These are phyloP conservation scores for Chelonoidis abingdonii DNA, from an alignment of 2,113 vertebrate genomes.

Conservation along the genomic window DNA sequence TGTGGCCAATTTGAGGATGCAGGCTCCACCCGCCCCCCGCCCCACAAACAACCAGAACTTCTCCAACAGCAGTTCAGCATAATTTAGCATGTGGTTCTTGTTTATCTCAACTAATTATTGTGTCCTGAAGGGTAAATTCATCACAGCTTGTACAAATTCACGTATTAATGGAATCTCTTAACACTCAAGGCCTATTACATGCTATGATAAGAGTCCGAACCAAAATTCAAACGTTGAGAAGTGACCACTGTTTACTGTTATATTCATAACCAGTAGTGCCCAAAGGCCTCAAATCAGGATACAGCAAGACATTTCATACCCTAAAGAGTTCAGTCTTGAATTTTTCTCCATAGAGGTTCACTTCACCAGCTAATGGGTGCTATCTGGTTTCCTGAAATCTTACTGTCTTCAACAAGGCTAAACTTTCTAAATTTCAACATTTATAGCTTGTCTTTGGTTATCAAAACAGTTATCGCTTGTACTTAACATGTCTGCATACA, in stretches of 20 bases:
- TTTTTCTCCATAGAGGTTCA: neutral
- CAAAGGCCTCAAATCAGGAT: neutral
- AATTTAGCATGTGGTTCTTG: neutral
- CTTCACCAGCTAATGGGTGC: neutral
- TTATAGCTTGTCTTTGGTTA: neutral
- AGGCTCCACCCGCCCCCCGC: too few species aligned
- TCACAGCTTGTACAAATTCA: neutral
- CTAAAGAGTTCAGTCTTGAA: neutral
- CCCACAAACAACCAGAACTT: neutral
- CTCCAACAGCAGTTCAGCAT: neutral
- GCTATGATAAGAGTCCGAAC: neutral
- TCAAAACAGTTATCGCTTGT: neutral
- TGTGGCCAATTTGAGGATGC: neutral
- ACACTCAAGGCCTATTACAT: neutral
- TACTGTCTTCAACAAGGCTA: too few species aligned
- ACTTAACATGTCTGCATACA: neutral
- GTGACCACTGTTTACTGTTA: neutral
- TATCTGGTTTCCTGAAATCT: too few species aligned
- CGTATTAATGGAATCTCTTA: neutral
- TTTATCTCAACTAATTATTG: neutral
- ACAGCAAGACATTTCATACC: neutral
- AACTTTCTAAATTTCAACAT: neutral
- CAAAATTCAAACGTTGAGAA: neutral
- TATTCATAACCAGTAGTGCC: neutral
- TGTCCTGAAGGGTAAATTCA: neutral